These are phyloP conservation scores for Tympanuchus pallidicinctus DNA, from an alignment of 2,113 vertebrate genomes.

Conservation along the genomic window DNA sequence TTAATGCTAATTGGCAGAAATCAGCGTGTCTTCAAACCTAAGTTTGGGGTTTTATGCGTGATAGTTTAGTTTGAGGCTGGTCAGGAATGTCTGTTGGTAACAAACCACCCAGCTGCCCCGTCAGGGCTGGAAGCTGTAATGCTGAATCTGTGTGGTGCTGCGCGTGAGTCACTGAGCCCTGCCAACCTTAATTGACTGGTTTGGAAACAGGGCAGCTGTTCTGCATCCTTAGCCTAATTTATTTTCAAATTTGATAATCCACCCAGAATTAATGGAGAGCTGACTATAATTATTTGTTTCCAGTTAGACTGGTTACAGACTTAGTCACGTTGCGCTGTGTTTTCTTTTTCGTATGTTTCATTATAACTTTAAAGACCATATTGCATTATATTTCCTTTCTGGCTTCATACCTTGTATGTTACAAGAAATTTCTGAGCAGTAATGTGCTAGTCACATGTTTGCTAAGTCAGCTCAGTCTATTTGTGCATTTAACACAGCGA, in stretches of 20 bases:
- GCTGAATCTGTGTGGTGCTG: not conserved
- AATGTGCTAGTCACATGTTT: slow-evolving; percentile 40
- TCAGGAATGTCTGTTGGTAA: not conserved
- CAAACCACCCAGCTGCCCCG: not conserved
- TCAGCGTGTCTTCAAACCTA: not conserved
- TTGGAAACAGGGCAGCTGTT: slow-evolving; percentile 57
- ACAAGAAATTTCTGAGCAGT: slow-evolving; percentile 45
- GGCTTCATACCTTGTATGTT: slow-evolving; percentile 50
- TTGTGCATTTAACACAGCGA: slow-evolving; percentile 30
- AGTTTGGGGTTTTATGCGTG: not conserved
- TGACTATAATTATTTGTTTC: slow-evolving; percentile 61
- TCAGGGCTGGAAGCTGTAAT: not conserved
- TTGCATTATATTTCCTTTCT: slow-evolving; percentile 61
- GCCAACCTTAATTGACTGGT: slow-evolving; percentile 44
- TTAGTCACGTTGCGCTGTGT: slow-evolving; percentile 33
- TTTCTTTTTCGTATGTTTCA: slow-evolving; percentile 41
- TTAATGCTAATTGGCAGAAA: not conserved
- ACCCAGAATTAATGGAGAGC: slow-evolving; percentile 51
- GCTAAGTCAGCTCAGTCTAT: slow-evolving; percentile 47
- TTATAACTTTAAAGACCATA: slow-evolving; percentile 34
- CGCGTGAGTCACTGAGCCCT: not conserved
- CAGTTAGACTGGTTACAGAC: slow-evolving; percentile 44
- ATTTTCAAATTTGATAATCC: slow-evolving; percentile 71
- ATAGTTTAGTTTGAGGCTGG: not conserved
- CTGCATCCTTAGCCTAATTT: slow-evolving; percentile 41